Percentiles rank a stretch among this genome's conserved stretches.
Conservation (phyloP, 2,113 vertebrate species). For the Pomatorhinus ruficollis region DNA sequence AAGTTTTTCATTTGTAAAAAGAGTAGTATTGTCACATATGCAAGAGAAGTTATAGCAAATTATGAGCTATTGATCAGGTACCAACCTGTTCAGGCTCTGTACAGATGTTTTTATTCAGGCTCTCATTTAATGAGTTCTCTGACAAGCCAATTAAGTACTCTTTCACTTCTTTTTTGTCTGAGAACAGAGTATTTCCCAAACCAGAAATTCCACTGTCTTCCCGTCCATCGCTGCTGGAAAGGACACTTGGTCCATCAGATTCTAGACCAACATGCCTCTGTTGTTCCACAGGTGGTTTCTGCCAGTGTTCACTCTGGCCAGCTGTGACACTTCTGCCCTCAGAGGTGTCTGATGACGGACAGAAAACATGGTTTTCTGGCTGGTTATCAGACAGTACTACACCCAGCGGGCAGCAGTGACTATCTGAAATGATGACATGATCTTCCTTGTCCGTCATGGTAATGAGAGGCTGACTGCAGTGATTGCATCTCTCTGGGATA, state of each 20-base stretch:
- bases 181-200: slow-evolving; percentile 60
- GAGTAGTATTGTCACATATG: background rate
- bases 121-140: slow-evolving; percentile 72
- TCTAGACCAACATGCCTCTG: background rate
- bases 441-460: slow-evolving; percentile 99
- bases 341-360: background rate
- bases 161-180: slow-evolving; percentile 80
- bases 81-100: slow-evolving; percentile 68
- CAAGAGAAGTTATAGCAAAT: background rate
- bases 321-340: background rate
- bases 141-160: slow-evolving; percentile 80
- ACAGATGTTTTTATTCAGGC: slow-evolving; percentile 31
- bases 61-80: background rate
- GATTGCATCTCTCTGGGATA: slow-evolving; percentile 89
- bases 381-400: slow-evolving; percentile 80
- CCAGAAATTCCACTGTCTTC: slow-evolving; percentile 43
- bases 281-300: background rate
- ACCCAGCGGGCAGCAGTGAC: slow-evolving; percentile 88
- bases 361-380: slow-evolving; percentile 29
- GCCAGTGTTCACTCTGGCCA: slow-evolving; percentile 28
- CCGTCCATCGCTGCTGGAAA: background rate
- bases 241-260: background rate
- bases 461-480: slow-evolving; percentile 93
- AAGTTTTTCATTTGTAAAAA: background rate
- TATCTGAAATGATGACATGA: slow-evolving; percentile 97